Evolutionary conservation across 2,113 vertebrate genomes (phyloP), one percentile per base, ranked within the genome.

Genomic region (Orthonyx spaldingii): DNA sequence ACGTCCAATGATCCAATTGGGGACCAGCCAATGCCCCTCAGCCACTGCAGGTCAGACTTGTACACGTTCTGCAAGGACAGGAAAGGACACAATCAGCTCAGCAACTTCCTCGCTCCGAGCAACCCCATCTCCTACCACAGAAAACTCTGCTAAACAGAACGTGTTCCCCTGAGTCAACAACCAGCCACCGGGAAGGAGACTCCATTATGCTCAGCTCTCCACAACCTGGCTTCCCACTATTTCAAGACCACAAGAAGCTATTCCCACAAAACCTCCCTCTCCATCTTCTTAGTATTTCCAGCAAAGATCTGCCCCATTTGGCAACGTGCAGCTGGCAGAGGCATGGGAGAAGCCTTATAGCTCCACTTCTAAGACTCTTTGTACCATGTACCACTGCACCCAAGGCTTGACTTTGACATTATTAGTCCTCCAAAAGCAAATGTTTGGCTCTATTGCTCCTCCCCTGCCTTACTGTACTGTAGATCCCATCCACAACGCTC

Each of bases 1-100:
- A 96, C 97, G n/a, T 98, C 98, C 52, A 98, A 59, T 3, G 98
- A 99, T 7, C 98, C 98, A 72, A 88, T 85, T 17, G 98, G 98
- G 17, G 96, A 90, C 98, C 98, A 99, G 76, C 98, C 98, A 44
- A 98, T 96, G 79, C 98, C 98, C 96, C 63, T 96, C 13, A 98
- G 94, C 98, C 98, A 98, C 50, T 96, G 97, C 46, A 99, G 97
- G 83, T 99, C 98, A 0, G 98, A 77, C 90, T 95, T 99, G 95
- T 99, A 99, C 41, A 98, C 59, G 59, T 96, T 96, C 98, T 99
- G 93, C 41, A 95, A 93, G 70, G 46, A 60, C 32, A 61, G 4
- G 44, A 16, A 74, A 52, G 87, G 42, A 52, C 64, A 88, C 22
- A 88, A 33, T 5, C 37, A 70, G 4, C 69, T 96, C 27, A 92